Percentiles rank a stretch among this genome's conserved stretches.
These are phyloP conservation scores for Apostichopus californicus DNA, from an alignment of 35 echinoderm and acorn worm species.

Conservation along the genomic window DNA sequence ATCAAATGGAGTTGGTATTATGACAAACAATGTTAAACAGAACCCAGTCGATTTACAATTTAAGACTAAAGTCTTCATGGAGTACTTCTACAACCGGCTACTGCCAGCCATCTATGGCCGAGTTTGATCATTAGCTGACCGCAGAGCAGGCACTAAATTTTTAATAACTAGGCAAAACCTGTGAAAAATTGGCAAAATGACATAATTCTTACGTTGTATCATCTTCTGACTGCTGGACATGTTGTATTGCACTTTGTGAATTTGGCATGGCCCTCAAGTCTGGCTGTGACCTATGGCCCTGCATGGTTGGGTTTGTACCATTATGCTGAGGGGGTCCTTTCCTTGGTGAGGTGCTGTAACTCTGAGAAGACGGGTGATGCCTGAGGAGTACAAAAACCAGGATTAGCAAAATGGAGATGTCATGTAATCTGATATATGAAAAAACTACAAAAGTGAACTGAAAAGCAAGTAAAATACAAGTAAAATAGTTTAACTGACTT, in stretches of 20 bases:
- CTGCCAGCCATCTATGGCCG: no score
- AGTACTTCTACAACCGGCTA: no score
- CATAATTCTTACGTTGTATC: conserved; percentile 28
- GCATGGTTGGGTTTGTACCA: conserved; percentile 11
- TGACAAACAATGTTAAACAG: no score
- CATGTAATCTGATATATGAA: not conserved
- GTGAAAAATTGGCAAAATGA: no score
- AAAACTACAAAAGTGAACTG: not conserved
- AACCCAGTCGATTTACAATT: no score
- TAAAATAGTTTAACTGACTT: no score
- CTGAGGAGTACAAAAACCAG: not conserved
- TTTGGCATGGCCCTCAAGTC: conserved; percentile 35
- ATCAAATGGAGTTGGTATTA: no score
- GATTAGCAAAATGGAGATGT: not conserved
- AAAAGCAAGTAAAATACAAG: no score
- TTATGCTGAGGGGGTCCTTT: conserved; percentile 38
- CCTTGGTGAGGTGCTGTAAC: conserved; percentile 51
- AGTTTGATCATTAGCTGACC: no score
- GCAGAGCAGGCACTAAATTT: no score
- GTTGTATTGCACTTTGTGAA: conserved; percentile 46
- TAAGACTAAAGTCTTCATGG: no score
- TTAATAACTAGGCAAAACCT: no score
- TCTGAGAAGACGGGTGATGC: not conserved
- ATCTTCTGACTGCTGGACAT: not conserved
- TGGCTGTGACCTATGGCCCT: conserved; percentile 57